Evolutionary conservation across 2,113 vertebrate species (phyloP).

Genomic region (Pogonocichla stellata): DNA sequence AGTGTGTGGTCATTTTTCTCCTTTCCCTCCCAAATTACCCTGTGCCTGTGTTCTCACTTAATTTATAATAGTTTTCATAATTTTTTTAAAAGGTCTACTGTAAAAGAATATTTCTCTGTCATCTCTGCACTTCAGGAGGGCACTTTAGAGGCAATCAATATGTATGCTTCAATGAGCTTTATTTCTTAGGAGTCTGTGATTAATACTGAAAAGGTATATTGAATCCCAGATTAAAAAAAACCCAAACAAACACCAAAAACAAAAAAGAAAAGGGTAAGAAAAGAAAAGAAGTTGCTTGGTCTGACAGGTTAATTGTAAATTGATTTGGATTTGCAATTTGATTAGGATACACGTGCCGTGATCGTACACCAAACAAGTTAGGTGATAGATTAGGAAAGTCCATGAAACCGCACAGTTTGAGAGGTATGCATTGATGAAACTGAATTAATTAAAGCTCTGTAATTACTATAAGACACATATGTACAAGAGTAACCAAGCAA

Average conservation of each 20-base stretch:
- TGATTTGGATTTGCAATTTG: neutral
- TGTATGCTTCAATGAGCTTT: neutral
- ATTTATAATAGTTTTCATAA: neutral
- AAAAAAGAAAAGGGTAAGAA: neutral
- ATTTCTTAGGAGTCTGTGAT: neutral
- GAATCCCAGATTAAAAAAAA: neutral
- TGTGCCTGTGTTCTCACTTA: neutral
- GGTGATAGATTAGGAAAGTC: neutral
- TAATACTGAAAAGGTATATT: neutral
- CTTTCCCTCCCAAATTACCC: neutral
- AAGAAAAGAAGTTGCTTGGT: slow-evolving; percentile 11
- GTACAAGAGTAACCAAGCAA: neutral
- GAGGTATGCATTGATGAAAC: neutral
- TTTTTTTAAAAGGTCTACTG: neutral
- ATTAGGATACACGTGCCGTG: neutral
- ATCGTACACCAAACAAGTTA: neutral
- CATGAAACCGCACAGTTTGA: neutral
- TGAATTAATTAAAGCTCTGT: neutral
- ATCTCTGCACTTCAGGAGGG: neutral
- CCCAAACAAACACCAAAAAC: neutral
- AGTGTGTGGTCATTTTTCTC: neutral
- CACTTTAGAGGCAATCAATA: neutral
- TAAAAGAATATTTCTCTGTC: neutral
- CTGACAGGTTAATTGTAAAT: neutral
- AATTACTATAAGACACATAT: neutral